Evolutionary conservation across 2,797 vertebrate genomes (phyloP), one percentile per base, ranked within the genome.

Genomic region (Chanos chanos): DNA sequence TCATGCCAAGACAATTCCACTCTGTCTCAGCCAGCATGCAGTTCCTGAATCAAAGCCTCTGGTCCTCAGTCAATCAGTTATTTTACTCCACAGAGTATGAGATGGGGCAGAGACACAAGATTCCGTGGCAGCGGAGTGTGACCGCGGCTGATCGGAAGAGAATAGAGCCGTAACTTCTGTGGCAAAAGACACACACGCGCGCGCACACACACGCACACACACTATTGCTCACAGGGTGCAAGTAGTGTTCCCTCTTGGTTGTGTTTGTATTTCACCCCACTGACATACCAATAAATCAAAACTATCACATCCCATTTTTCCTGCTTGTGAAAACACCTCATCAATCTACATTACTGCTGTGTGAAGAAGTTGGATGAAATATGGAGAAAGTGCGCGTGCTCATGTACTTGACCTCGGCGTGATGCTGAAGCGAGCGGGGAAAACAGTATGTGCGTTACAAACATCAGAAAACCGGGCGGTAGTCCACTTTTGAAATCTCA

Each of bases 41-140:
- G 19, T 25, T 31, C 22, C 3, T 19, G 10, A 56, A 33, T 55
- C 45, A 57, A 31, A 44, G 48, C 3, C 49, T 25, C 19, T 52
- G 47, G 44, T 48, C 3, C 49, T 25, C 19, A 52, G 47, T 21
- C 59, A 57, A 58, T 68, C 63, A 36, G 45, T 63, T 34, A 63
- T 59, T 51, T 39, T 56, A 27, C 50, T 13, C 30, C 50, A 50
- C 9, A 51, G 33, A 34, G 10, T 13, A 37, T 45, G 16, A 12
- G 16, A 16, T 37, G 34, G 49, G 31, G 31, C 48, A 12, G 44
- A 39, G 9, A 39, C 19, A 15, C 53, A 16, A 27, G 27, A 41
- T 43, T 50, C 33, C 15, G 31, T 16, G 16, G 25, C 6, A 41
- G 39, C 30, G 49, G 15, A 5, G 25, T 41, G 24, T 16, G 36